phyloP scores from a whole-genome alignment of 2,113 vertebrate genomes.

The Clupea harengus region DNA sequence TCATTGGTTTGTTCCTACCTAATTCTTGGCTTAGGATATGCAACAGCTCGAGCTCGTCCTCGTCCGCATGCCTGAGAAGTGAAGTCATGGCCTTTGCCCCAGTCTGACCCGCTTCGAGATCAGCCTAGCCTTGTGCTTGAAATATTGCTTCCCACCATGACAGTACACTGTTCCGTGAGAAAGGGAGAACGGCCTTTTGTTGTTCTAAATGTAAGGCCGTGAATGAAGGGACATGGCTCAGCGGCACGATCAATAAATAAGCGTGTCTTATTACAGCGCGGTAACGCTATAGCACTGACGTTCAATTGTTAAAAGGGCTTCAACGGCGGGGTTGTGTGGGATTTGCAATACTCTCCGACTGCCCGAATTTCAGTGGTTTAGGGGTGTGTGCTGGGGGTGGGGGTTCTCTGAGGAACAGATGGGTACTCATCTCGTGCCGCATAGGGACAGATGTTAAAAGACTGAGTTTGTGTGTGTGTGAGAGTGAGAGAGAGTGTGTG shows the following conservation, averaged over 20 bases:
- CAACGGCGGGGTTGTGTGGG: no score
- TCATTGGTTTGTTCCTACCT: background rate
- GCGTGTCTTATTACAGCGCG: no score
- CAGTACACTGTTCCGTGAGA: background rate
- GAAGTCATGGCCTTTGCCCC: background rate
- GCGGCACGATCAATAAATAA: background rate
- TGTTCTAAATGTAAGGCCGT: background rate
- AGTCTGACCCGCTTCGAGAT: background rate
- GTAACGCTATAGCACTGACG: background rate
- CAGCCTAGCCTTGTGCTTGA: background rate
- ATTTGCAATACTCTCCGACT: no score
- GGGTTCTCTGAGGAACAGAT: background rate
- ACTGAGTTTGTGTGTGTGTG: background rate
- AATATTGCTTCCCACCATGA: background rate
- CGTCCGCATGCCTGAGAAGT: no score
- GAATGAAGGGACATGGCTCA: background rate
- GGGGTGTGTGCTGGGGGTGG: background rate
- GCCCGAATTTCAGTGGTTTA: background rate
- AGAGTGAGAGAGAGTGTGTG: no score
- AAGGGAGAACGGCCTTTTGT: background rate
- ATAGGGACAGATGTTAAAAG: background rate
- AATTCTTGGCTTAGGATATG: no score
- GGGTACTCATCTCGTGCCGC: background rate
- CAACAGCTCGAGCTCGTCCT: no score
- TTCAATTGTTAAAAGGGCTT: background rate